Evolutionary conservation across 2,113 vertebrate genomes (phyloP).

Genomic region (Sebastes schlegelii): DNA sequence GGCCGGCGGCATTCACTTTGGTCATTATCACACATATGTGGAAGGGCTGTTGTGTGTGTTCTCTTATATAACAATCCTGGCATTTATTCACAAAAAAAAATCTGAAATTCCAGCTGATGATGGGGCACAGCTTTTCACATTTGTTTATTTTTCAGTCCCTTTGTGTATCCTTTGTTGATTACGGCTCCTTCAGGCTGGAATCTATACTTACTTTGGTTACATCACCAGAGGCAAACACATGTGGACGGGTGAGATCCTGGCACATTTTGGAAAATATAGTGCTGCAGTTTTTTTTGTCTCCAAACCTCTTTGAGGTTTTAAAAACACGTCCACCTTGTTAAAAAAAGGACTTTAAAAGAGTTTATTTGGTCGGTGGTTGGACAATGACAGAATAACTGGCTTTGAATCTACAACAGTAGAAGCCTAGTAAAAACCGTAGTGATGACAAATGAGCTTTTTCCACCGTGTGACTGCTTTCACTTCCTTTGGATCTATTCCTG

Average conservation of each 20-base stretch:
- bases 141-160: slow-evolving; percentile 37
- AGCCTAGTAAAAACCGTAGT: slow-evolving; percentile 38
- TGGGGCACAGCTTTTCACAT: slow-evolving; percentile 5
- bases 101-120: slow-evolving; percentile 5
- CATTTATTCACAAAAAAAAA: slow-evolving; percentile 3
- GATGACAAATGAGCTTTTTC: slow-evolving; percentile 73
- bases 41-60: neutral
- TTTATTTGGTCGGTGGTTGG: slow-evolving; percentile 54
- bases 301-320: slow-evolving; percentile 36
- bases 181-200: slow-evolving; percentile 18
- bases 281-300: slow-evolving; percentile 32
- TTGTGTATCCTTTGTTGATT: slow-evolving; percentile 51
- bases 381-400: slow-evolving; percentile 38
- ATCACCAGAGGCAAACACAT: slow-evolving; percentile 39
- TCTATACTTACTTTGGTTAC: slow-evolving; percentile 24
- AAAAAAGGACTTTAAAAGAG: slow-evolving; percentile 35
- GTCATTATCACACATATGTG: slow-evolving; percentile 14
- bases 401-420: slow-evolving; percentile 37
- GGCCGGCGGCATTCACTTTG: neutral
- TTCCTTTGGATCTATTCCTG: slow-evolving; percentile 66
- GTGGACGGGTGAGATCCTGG: neutral
- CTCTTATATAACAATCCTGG: slow-evolving; percentile 5
- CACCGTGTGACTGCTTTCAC: slow-evolving; percentile 63
- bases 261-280: slow-evolving; percentile 33
- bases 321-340: slow-evolving; percentile 14